Percentiles rank a stretch among this genome's conserved stretches.
Evolutionary conservation across 2,113 vertebrate species (phyloP).

Genomic region (Larimichthys crocea): DNA sequence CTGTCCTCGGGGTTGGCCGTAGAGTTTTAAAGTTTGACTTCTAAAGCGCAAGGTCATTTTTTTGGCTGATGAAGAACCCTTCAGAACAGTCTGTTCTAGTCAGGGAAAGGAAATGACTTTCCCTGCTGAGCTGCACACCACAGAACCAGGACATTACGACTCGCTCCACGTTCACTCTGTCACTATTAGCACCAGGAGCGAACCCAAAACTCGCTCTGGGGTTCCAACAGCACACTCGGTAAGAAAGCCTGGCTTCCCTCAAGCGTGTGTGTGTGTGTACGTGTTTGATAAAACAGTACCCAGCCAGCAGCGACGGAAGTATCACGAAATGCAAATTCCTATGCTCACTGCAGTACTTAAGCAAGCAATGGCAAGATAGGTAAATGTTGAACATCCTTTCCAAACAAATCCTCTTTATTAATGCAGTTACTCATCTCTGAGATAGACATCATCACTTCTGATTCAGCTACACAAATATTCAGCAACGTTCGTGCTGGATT

Average conservation of each 20-base stretch:
- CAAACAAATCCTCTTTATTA: conserved; percentile 57
- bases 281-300: conserved; percentile 19
- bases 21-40: background rate
- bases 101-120: conserved; percentile 31
- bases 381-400: conserved; percentile 50
- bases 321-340: conserved; percentile 58
- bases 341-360: conserved; percentile 9
- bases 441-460: conserved; percentile 29
- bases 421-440: conserved; percentile 23
- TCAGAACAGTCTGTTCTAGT: conserved; percentile 44
- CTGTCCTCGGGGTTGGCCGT: no score
- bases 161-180: conserved; percentile 41
- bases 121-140: conserved; percentile 24
- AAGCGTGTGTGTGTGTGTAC: conserved; percentile 11
- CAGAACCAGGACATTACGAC: conserved; percentile 50
- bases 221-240: background rate
- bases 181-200: conserved; percentile 18
- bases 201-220: conserved; percentile 15
- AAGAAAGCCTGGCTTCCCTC: conserved; percentile 41
- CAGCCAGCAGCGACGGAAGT: conserved; percentile 13
- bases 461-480: conserved; percentile 19
- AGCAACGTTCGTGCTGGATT: background rate
- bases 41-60: background rate
- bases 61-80: conserved; percentile 15
- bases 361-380: conserved; percentile 27